Evolutionary conservation across 2,888 invertebrate species (phyloP).

Genomic region (Colostygia pectinataria): DNA sequence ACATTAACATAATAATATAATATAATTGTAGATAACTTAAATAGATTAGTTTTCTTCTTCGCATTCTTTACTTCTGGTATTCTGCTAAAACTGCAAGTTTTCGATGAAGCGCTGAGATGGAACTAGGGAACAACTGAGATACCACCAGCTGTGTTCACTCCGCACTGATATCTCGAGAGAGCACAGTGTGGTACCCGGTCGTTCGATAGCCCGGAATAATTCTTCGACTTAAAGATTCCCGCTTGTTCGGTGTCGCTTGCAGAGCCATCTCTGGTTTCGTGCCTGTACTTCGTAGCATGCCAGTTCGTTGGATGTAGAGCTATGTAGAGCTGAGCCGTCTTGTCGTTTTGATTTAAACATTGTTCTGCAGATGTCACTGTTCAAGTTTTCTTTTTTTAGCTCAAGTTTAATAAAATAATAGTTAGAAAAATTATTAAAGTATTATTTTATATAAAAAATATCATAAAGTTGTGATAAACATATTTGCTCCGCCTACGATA

Average conservation of each 20-base stretch:
- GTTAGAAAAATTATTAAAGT: too few species aligned
- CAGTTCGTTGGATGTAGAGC: slow-evolving; percentile 12
- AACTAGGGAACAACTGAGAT: slow-evolving; percentile 93
- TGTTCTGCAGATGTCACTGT: slow-evolving; percentile 51
- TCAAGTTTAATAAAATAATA: too few species aligned
- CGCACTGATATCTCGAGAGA: slow-evolving; percentile 89
- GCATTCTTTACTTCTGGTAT: background rate
- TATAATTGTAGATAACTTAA: too few species aligned
- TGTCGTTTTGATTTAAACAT: slow-evolving; percentile 25
- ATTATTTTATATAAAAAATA: too few species aligned
- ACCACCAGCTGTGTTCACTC: slow-evolving; percentile 99
- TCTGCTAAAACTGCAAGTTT: slow-evolving; percentile 5
- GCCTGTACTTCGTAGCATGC: slow-evolving; percentile 32
- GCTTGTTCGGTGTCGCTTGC: slow-evolving; percentile 23
- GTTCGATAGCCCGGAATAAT: slow-evolving; percentile 79
- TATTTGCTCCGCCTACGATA: too few species aligned
- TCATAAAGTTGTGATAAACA: too few species aligned
- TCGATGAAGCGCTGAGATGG: slow-evolving; percentile 45
- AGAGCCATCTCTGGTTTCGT: slow-evolving; percentile 35
- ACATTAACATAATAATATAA: too few species aligned
- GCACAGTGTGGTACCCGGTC: slow-evolving; percentile 99
- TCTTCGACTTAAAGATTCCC: slow-evolving; percentile 20
- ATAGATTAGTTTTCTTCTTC: too few species aligned
- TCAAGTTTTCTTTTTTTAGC: slow-evolving; percentile 4
- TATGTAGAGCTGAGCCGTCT: slow-evolving; percentile 23